These are phyloP conservation scores for Acrocyrtus sp. DNA, from an alignment of 2,888 invertebrate genomes.

Conservation along the genomic window DNA sequence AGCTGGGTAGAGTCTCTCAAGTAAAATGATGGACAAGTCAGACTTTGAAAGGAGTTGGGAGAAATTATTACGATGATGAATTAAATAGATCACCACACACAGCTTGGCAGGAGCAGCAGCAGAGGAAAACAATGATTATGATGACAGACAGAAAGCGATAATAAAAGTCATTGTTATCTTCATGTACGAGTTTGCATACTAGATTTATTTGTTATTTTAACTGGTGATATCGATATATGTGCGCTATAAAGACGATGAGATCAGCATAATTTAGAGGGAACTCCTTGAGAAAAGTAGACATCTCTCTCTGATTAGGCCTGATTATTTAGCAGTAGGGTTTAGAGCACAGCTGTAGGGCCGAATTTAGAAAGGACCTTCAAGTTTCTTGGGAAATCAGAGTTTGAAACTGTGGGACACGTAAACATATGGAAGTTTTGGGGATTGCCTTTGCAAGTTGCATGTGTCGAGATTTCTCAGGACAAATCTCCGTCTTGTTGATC, in stretches of 20 bases:
- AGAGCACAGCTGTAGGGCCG: too few relatives aligned
- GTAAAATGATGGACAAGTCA: background rate
- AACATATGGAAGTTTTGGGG: background rate
- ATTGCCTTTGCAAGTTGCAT: background rate
- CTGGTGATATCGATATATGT: background rate
- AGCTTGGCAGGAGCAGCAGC: background rate
- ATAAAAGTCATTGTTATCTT: background rate
- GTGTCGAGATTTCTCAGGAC: background rate
- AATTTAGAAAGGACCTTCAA: background rate
- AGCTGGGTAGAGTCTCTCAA: background rate
- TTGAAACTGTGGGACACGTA: background rate
- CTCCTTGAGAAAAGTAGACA: background rate
- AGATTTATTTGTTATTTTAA: slow-evolving; percentile 4
- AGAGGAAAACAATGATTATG: slow-evolving; percentile 7
- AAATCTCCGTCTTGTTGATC: background rate
- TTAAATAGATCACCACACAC: slow-evolving; percentile 48
- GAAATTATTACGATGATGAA: slow-evolving; percentile 22
- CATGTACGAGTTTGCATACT: background rate
- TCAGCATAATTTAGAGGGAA: slow-evolving; percentile 12
- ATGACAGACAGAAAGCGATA: background rate
- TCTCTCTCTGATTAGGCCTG: background rate
- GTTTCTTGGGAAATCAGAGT: background rate
- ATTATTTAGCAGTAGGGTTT: background rate
- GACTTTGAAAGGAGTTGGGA: background rate
- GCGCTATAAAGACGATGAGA: slow-evolving; percentile 15